phyloP scores from a whole-genome alignment of 2,888 invertebrate genomes.

The Orthonychiurus folsomi region DNA sequence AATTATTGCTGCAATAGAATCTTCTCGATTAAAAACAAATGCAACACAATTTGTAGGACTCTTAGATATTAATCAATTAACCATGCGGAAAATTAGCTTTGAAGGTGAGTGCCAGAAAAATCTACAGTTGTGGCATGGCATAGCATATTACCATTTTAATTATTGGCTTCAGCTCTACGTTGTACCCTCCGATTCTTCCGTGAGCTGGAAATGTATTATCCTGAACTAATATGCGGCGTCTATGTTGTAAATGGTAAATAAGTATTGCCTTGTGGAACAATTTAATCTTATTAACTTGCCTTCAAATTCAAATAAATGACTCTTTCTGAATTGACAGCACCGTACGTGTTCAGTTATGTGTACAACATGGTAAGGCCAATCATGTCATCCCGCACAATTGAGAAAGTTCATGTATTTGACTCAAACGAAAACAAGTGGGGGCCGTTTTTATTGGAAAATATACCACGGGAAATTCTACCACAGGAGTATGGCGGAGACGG shows the following conservation, averaged over 20 bases:
- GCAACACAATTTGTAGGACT: conserved; percentile 7
- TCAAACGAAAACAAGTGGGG: conserved; percentile 16
- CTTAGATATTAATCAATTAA: conserved; percentile 3
- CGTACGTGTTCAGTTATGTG: neutral
- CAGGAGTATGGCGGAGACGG: conserved; percentile 20
- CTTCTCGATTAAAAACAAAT: neutral
- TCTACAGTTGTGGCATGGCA: neutral
- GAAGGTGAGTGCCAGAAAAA: neutral
- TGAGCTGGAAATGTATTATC: conserved; percentile 19
- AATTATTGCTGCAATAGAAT: neutral
- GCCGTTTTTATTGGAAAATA: conserved; percentile 11
- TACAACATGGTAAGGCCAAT: conserved; percentile 12
- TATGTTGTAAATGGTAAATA: conserved; percentile 18
- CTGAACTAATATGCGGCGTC: conserved; percentile 16
- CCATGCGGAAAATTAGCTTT: conserved; percentile 7
- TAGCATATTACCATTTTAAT: neutral
- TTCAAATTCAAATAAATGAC: neutral
- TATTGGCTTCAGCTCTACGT: conserved; percentile 15
- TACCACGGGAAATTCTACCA: conserved; percentile 11
- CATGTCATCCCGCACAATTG: conserved; percentile 10
- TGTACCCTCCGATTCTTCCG: conserved; percentile 18
- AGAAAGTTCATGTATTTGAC: conserved; percentile 11
- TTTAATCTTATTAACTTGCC: neutral
- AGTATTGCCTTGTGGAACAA: too few species aligned
- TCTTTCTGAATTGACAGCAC: conserved; percentile 9